Conservation (phyloP, 2,888 invertebrate genomes). For the Drosophila kokeensis region DNA sequence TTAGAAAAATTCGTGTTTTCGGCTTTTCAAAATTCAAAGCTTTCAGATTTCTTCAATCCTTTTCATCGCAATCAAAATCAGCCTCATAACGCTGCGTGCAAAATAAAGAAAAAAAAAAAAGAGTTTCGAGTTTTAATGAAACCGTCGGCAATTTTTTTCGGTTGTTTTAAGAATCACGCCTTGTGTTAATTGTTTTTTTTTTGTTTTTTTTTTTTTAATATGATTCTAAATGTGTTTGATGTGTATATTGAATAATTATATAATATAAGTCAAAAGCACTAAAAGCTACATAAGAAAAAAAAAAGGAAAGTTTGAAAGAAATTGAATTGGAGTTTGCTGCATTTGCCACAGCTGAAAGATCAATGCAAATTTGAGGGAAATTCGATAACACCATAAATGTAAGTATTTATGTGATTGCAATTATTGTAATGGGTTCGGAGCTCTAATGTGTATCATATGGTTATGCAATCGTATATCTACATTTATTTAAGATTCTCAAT, state of each 20-base stretch:
- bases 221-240: slow-evolving; percentile 28
- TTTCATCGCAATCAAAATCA: slow-evolving; percentile 24
- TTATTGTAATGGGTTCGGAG: not conserved
- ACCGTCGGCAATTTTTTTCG: slow-evolving; percentile 54
- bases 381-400: slow-evolving; percentile 29
- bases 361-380: slow-evolving; percentile 26
- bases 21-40: slow-evolving; percentile 15
- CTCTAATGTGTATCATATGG: not conserved
- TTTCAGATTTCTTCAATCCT: slow-evolving; percentile 13
- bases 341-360: slow-evolving; percentile 30
- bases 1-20: slow-evolving; percentile 12
- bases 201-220: slow-evolving; percentile 23
- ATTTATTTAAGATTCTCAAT: not conserved
- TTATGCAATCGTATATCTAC: not conserved
- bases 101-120: slow-evolving; percentile 15
- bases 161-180: slow-evolving; percentile 11
- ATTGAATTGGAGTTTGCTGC: slow-evolving; percentile 23
- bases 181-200: slow-evolving; percentile 37
- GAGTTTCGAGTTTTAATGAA: slow-evolving; percentile 14
- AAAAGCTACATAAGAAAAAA: not conserved
- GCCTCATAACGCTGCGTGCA: slow-evolving; percentile 50
- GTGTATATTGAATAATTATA: slow-evolving; percentile 3
- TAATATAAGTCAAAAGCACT: slow-evolving; percentile 6
- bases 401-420: slow-evolving; percentile 30
- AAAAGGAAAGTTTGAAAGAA: slow-evolving; percentile 8